Conservation (phyloP, 2,113 vertebrate genomes). For the Larimichthys crocea region DNA sequence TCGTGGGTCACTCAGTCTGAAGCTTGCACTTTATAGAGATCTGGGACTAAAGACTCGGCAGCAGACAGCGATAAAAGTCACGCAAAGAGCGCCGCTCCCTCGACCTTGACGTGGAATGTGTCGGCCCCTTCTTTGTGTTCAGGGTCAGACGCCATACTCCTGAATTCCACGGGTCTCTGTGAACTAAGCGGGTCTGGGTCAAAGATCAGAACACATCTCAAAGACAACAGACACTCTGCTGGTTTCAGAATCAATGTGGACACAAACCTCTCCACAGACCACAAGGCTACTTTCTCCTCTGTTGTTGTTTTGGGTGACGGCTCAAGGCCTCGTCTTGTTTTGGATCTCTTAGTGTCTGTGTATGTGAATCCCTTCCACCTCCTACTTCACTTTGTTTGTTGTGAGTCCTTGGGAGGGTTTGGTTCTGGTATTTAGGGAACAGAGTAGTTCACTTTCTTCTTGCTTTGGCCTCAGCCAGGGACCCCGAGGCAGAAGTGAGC, state of each 20-base stretch:
- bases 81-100: neutral
- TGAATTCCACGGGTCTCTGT: constrained; percentile 22
- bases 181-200: constrained; percentile 31
- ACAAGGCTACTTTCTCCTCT: neutral
- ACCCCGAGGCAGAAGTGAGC: too few relatives aligned
- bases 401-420: neutral
- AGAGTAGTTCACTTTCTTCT: neutral
- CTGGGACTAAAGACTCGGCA: constrained; percentile 11
- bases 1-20: neutral
- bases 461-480: too few relatives aligned
- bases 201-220: constrained; percentile 17
- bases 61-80: constrained; percentile 12
- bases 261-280: neutral
- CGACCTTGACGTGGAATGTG: constrained; percentile 58
- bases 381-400: neutral
- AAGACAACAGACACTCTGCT: neutral
- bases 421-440: neutral
- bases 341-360: neutral
- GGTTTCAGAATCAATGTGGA: neutral
- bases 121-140: constrained; percentile 6
- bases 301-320: neutral
- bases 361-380: neutral
- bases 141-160: constrained; percentile 12
- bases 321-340: neutral
- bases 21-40: neutral